phyloP scores from a whole-genome alignment of 2,797 vertebrate genomes.

The Anguilla anguilla region DNA sequence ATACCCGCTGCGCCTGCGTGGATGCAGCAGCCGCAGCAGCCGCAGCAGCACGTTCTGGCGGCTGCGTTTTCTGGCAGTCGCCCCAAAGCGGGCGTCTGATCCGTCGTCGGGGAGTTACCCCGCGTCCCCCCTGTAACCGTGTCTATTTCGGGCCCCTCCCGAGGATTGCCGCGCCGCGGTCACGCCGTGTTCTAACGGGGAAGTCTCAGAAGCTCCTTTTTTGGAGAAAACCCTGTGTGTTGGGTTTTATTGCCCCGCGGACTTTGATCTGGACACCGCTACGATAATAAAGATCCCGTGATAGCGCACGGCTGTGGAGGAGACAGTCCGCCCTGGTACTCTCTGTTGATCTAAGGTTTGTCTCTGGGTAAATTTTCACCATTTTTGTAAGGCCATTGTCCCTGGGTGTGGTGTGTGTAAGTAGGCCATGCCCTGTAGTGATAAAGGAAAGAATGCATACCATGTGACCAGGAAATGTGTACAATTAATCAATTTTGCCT shows the following conservation, averaged over 20 bases:
- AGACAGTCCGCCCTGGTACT: constrained; percentile 29
- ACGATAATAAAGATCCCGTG: constrained; percentile 34
- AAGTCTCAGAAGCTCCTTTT: neutral
- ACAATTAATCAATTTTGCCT: neutral
- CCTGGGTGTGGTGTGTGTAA: neutral
- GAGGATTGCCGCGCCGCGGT: neutral
- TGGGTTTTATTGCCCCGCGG: constrained; percentile 53
- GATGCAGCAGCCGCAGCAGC: neutral
- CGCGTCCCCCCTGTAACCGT: neutral
- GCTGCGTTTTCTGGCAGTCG: neutral
- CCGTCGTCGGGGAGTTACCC: constrained; percentile 1
- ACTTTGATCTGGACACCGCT: constrained; percentile 55
- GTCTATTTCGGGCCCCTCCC: constrained; percentile 31
- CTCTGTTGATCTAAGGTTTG: constrained; percentile 37
- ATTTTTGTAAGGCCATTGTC: neutral
- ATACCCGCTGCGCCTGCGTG: constrained; percentile 5
- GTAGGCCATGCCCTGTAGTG: neutral
- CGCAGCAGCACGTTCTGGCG: neutral
- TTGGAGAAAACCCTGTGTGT: constrained; percentile 43
- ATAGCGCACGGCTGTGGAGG: neutral
- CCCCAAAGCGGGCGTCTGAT: neutral
- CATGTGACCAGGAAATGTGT: neutral
- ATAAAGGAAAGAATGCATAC: neutral
- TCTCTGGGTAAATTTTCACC: neutral
- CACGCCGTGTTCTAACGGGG: constrained; percentile 28